These are phyloP conservation scores for Himalopsyche anomala DNA, from an alignment of 2,888 invertebrate genomes.

Conservation along the genomic window DNA sequence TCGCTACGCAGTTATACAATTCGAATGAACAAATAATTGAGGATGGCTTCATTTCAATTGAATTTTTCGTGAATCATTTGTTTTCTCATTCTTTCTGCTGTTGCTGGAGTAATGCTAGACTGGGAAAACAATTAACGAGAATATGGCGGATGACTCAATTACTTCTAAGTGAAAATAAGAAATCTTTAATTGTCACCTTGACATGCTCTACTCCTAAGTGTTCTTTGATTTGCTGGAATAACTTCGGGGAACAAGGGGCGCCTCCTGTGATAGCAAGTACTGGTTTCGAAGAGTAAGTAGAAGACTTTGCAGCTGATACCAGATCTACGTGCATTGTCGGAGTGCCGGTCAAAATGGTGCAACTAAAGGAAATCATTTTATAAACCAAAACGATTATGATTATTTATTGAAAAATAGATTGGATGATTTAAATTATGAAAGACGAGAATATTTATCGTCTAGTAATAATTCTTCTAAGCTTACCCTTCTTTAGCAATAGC, in stretches of 20 bases:
- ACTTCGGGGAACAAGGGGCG: slow-evolving; percentile 83
- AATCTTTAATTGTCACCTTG: slow-evolving; percentile 70
- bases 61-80: too few relatives aligned
- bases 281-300: slow-evolving; percentile 69
- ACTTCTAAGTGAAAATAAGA: neutral
- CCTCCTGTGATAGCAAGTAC: slow-evolving; percentile 84
- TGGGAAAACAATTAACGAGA: too few relatives aligned
- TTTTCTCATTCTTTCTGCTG: too few relatives aligned
- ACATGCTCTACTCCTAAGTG: slow-evolving; percentile 75
- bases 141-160: too few relatives aligned
- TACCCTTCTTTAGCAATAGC: slow-evolving; percentile 84
- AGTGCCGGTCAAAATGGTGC: slow-evolving; percentile 85
- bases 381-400: too few relatives aligned
- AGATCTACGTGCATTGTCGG: slow-evolving; percentile 93
- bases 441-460: too few relatives aligned
- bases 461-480: slow-evolving; percentile 58
- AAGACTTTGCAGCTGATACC: slow-evolving; percentile 72
- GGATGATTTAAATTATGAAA: too few relatives aligned
- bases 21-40: too few relatives aligned
- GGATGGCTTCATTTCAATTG: too few relatives aligned
- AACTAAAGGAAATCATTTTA: slow-evolving; percentile 73
- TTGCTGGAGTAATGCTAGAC: too few relatives aligned
- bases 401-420: too few relatives aligned
- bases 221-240: slow-evolving; percentile 77
- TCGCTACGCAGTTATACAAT: too few relatives aligned